Percentiles rank a stretch among this genome's conserved stretches.
phyloP scores from a whole-genome alignment of 2,888 invertebrate genomes.

The Stegana nigrithorax region DNA sequence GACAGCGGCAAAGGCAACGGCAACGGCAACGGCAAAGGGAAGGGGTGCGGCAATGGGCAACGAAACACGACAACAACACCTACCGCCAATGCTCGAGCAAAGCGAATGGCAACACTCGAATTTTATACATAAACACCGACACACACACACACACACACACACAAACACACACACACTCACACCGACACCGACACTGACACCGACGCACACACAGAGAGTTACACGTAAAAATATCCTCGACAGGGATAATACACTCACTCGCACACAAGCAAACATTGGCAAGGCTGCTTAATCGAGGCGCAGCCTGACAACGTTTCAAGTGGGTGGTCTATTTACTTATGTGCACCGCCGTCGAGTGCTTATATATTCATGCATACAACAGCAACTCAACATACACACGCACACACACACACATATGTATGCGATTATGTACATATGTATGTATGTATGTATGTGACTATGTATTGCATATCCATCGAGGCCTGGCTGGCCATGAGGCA shows the following conservation, averaged over 20 bases:
- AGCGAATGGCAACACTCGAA: slow-evolving; percentile 53
- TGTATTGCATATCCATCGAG: no score
- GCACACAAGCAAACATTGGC: background rate
- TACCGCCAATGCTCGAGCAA: slow-evolving; percentile 51
- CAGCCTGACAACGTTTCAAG: slow-evolving; percentile 5
- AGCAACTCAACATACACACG: no score
- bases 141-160: background rate
- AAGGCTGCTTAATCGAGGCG: background rate
- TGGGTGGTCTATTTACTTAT: slow-evolving; percentile 4
- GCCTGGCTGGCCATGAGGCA: no score
- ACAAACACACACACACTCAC: background rate
- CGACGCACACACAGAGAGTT: background rate
- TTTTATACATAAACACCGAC: slow-evolving; percentile 1
- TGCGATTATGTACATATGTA: slow-evolving; percentile 16
- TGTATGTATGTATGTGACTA: no score
- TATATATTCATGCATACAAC: background rate
- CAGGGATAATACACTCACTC: slow-evolving; percentile 9
- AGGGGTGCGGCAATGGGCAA: background rate
- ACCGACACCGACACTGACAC: background rate
- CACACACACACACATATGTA: slow-evolving; percentile 29
- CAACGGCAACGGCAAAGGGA: background rate
- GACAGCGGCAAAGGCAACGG: no score
- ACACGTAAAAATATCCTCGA: background rate
- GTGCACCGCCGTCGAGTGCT: background rate
- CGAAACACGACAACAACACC: slow-evolving; percentile 23